These are phyloP conservation scores for Enoplosus armatus DNA, from an alignment of 2,797 vertebrate genomes.

Conservation along the genomic window DNA sequence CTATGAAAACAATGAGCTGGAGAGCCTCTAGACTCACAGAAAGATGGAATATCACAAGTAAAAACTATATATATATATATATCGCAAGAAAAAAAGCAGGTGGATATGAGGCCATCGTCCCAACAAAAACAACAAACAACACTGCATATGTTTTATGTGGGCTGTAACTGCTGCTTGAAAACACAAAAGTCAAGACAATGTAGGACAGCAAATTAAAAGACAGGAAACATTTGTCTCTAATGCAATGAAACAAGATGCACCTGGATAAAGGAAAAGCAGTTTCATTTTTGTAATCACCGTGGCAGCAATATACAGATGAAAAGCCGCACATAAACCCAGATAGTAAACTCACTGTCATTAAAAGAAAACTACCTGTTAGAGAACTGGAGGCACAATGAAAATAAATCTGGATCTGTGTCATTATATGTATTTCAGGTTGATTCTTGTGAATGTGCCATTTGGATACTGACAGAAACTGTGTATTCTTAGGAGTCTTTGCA, in stretches of 20 bases:
- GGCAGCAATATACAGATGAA: not conserved
- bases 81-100: conserved; percentile 18
- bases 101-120: conserved; percentile 19
- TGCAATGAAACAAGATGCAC: conserved; percentile 12
- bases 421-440: conserved; percentile 12
- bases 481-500: conserved; percentile 32
- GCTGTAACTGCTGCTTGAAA: conserved; percentile 16
- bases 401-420: conserved; percentile 27
- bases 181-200: not conserved
- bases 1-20: conserved; percentile 73
- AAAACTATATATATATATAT: conserved; percentile 32
- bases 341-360: conserved; percentile 17
- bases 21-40: conserved; percentile 54
- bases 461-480: conserved; percentile 33
- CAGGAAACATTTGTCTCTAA: conserved; percentile 6
- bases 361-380: conserved; percentile 8
- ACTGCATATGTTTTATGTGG: conserved; percentile 22
- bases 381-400: not conserved
- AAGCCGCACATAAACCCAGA: not conserved
- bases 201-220: conserved; percentile 4
- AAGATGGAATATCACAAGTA: conserved; percentile 38
- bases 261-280: conserved; percentile 1
- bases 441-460: conserved; percentile 19
- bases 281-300: conserved; percentile 6
- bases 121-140: conserved; percentile 7